Evolutionary conservation across 2,113 vertebrate genomes (phyloP), one percentile per base, ranked within the genome.

Genomic region (Choloepus hoffmanni): DNA sequence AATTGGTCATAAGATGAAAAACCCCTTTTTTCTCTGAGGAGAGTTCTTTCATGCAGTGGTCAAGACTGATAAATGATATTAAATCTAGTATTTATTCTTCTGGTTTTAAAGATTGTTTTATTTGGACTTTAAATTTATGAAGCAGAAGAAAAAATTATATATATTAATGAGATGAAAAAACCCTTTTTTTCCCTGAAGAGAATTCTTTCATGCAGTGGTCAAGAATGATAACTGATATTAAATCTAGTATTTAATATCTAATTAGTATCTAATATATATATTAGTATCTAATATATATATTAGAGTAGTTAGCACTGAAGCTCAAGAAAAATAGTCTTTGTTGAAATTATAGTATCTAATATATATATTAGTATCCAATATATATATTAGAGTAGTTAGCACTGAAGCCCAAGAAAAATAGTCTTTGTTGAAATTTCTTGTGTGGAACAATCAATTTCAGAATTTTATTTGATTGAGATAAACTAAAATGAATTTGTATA

Each of bases 391-490:
- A 45, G 40, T 86, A 62, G 3, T 84, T 94, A 87, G 23, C 73
- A 87, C 36, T 83, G 79, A 94, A 92, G 33, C 48, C 81, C 77
- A 70, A 55, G 63, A 92, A 92, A 91, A 55, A 86, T 30, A 85
- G 45, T n/a, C 53, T 60, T 24, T 91, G 9, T 89, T 97, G 79
- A 91, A 82, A 76, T 87, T 50, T 85, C 65, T 81, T 60, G 16
- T 18, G 24, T 83, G 21, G 12, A 72, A 14, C 15, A 72, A 84
- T 93, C 72, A 48, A 13, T 84, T 93, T 95, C 65, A 95, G 36
- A 86, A 89, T 92, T 92, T 93, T 81, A 92, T 91, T 79, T 85
- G 84, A n/a, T 89, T 67, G 65, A 94, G 77, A n/a, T 84, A 84
- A 94, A 95, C n/a, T 45, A 89, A 92, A 90, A 74, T 96, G 65